These are phyloP conservation scores for Meta bourneti DNA, from an alignment of 2,888 invertebrate species.

Conservation along the genomic window DNA sequence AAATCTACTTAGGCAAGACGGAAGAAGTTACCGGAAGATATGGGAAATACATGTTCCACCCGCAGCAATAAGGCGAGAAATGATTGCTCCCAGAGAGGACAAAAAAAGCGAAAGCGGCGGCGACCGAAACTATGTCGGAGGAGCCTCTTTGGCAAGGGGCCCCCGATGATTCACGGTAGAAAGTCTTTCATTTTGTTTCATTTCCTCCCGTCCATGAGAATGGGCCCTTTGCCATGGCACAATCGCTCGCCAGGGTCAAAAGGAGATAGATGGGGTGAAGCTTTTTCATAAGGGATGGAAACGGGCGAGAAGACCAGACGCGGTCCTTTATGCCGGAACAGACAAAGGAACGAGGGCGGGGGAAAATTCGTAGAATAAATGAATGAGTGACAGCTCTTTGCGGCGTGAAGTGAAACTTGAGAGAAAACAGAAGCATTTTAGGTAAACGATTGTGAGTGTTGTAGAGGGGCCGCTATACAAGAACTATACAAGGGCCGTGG, in stretches of 20 bases:
- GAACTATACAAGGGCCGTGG: neutral
- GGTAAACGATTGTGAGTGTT: neutral
- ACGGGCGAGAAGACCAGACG: too few species aligned
- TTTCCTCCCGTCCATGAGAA: neutral
- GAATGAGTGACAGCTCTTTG: constrained; percentile 1
- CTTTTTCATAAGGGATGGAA: neutral
- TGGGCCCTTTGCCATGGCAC: neutral
- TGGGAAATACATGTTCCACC: too few species aligned
- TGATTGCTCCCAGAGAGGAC: too few species aligned
- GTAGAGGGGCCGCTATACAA: neutral
- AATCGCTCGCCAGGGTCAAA: constrained; percentile 13
- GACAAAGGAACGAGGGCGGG: neutral
- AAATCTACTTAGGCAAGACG: too few species aligned
- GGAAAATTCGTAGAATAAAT: neutral
- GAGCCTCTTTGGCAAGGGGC: constrained; percentile 2
- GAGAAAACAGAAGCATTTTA: neutral
- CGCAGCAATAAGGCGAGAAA: too few species aligned
- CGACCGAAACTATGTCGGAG: neutral
- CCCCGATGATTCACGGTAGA: constrained; percentile 16
- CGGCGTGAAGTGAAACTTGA: neutral
- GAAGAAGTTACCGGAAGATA: too few species aligned
- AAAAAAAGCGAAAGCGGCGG: too few species aligned
- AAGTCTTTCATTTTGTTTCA: constrained; percentile 5
- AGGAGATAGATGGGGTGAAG: neutral
- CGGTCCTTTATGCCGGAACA: constrained; percentile 1